Evolutionary conservation across 2,797 vertebrate species (phyloP).

Genomic region (Chiloscyllium punctatum): DNA sequence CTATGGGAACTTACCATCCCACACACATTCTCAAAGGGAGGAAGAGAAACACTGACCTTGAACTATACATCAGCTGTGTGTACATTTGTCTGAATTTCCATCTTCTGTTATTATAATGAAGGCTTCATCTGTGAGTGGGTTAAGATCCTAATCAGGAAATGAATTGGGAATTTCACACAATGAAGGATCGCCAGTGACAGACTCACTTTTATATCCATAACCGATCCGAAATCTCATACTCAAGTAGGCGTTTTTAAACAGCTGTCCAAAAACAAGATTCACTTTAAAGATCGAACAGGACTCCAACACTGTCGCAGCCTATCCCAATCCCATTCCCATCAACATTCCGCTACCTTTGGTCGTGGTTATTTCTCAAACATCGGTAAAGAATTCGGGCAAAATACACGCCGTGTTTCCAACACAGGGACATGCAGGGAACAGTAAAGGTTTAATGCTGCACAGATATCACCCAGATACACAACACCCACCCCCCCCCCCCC

Average conservation of each 20-base stretch:
- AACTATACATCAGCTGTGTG: background rate
- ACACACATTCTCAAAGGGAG: background rate
- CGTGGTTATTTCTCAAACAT: background rate
- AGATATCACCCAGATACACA: too few species aligned
- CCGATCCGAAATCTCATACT: background rate
- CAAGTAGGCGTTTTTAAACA: background rate
- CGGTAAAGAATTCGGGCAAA: background rate
- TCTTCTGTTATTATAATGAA: background rate
- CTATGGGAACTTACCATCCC: background rate
- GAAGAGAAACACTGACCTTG: background rate
- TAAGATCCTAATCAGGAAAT: background rate
- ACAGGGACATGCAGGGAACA: background rate
- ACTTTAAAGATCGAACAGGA: background rate
- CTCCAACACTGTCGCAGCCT: too few species aligned
- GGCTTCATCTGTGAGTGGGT: background rate
- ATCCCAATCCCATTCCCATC: background rate
- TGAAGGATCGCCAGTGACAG: too few species aligned
- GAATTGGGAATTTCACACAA: background rate
- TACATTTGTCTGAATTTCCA: background rate
- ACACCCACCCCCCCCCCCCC: too few species aligned
- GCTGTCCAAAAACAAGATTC: background rate
- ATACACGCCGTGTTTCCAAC: fast-evolving
- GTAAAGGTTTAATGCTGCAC: too few species aligned
- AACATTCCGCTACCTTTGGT: background rate
- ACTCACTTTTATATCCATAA: background rate